A percentile compares a stretch with the other conserved stretches of the same genome.
These are phyloP conservation scores for Luperina testacea DNA, from an alignment of 2,888 invertebrate genomes.

Conservation along the genomic window DNA sequence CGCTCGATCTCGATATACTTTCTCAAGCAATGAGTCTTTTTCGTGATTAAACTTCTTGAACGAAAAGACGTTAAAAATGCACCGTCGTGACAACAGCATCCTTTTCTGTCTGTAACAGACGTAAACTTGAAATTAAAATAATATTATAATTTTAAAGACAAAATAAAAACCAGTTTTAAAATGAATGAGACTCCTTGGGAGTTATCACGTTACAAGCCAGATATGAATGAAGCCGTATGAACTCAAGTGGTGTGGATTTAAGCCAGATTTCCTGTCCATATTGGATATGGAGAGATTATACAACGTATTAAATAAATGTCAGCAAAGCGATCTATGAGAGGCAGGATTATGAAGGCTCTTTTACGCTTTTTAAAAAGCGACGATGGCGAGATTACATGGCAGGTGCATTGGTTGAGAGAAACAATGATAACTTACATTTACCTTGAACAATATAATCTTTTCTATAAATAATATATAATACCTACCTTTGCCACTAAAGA, in stretches of 20 bases:
- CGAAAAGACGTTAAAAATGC: conserved; percentile 16
- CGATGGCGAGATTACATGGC: too few species aligned
- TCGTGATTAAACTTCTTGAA: conserved; percentile 26
- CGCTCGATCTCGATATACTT: background rate
- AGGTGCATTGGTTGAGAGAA: too few species aligned
- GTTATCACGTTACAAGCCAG: conserved; percentile 56
- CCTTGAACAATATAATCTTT: background rate
- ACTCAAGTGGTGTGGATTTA: conserved; percentile 56
- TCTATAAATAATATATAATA: background rate
- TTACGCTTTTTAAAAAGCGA: background rate
- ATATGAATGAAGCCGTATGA: conserved; percentile 63
- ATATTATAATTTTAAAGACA: conserved; percentile 28
- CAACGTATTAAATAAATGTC: conserved; percentile 38
- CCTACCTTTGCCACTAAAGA: background rate
- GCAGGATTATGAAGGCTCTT: conserved; percentile 11
- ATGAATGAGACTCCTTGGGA: conserved; percentile 37
- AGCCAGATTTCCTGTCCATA: conserved; percentile 60
- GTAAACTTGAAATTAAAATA: conserved; percentile 34
- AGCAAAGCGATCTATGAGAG: conserved; percentile 22
- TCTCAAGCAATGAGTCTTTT: conserved; percentile 11
- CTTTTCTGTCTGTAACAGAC: conserved; percentile 20
- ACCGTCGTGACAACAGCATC: conserved; percentile 24
- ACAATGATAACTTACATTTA: background rate
- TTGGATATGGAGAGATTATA: conserved; percentile 59
- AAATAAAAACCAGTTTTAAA: conserved; percentile 45